Evolutionary conservation across 2,113 vertebrate genomes (phyloP).

Genomic region (Murina feae): DNA sequence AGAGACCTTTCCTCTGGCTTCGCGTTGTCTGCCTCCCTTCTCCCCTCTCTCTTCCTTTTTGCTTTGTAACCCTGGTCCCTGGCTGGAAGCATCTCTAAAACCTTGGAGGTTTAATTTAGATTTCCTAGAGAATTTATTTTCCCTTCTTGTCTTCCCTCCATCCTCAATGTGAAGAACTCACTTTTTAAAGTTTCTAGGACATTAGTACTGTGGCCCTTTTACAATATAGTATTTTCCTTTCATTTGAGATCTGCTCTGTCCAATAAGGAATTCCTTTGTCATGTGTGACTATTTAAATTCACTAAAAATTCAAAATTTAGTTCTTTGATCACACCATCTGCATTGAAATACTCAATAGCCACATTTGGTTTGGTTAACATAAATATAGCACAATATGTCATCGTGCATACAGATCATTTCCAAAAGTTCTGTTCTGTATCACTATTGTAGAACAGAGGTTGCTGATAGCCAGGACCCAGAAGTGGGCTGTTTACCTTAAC

Average conservation of each 20-base stretch:
- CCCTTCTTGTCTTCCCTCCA: too few relatives aligned
- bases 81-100: not conserved
- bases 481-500: not conserved
- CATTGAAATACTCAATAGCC: not conserved
- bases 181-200: not conserved
- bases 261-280: not conserved
- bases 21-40: not conserved
- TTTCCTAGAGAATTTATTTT: not conserved
- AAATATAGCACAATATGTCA: too few relatives aligned
- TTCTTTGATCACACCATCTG: not conserved
- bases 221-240: not conserved
- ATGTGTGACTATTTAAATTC: not conserved
- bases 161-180: not conserved
- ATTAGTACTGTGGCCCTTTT: not conserved
- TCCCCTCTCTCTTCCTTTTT: not conserved
- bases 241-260: not conserved
- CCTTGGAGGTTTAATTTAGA: not conserved
- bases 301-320: not conserved
- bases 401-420: not conserved
- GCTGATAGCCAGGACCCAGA: not conserved
- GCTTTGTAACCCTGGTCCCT: rapidly evolving
- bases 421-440: not conserved
- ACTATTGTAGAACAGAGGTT: not conserved
- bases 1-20: not conserved
- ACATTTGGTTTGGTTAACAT: not conserved